Evolutionary conservation across 2,797 vertebrate species (phyloP), one percentile per base, ranked within the genome.

Genomic region (Sorex maritimensis): DNA sequence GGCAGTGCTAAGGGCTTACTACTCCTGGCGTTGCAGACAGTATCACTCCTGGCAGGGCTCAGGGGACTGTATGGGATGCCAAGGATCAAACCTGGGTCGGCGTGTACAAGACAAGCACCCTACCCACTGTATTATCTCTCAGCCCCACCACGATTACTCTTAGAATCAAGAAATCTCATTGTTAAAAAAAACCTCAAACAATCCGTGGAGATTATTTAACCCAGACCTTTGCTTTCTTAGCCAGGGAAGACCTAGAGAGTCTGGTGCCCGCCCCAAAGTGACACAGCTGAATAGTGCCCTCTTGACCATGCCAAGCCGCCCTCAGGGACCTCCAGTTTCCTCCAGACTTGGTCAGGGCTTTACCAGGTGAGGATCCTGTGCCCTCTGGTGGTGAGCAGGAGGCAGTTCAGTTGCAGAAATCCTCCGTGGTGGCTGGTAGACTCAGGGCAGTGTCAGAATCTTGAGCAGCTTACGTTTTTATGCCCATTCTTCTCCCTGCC

Each of bases 151-250:
- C n/a, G 63, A 69, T 14, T 23, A 73, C n/a, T 68, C 41, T 87
- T 83, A 93, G 72, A 75, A 65, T 94, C n/a, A 71, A 71, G 74
- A 89, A 95, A 85, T 73, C 28, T 68, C 55, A 74, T 92, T 83
- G 30, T n/a, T 86, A 88, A 89, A 58, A 63, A 38, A 71, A 71
- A 68, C 63, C 9, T 7, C 8, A 93, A 83, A 93, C 41, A 68
- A 13, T 34, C 21, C n/a, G 52, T 55, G 68, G 80, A 80, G 49
- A 49, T 38, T 13, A 44, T 81, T 67, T 87, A 91, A 46, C 30
- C 41, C 23, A 85, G 1, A 78, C 10, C 49, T 91, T 92, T 92
- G 12, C 49, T 87, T 94, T 94, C 73, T 91, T 86, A 96, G 91
- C 61, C 86, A 90, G 21, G 88, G 69, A 93, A 83, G 41, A 38